Base-by-base conservation (phyloP, 1,140 invertebrate species). In the Wiebesia pumilae region DNA sequence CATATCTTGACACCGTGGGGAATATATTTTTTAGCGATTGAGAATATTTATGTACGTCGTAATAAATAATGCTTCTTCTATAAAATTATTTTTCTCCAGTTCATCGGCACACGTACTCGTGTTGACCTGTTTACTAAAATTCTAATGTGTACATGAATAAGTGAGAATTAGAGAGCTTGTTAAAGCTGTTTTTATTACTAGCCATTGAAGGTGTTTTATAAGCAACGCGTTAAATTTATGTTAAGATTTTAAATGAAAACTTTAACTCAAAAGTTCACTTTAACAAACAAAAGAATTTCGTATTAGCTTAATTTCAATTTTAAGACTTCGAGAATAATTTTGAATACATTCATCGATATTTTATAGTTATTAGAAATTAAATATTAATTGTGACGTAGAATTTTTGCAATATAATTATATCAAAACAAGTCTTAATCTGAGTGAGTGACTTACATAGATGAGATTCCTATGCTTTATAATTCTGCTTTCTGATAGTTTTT, bases 61-160 rank as follows among this genome's bases (percentile, higher is more conserved):
- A 27, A 71, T 80, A 80, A 85, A 85, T 80, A 85, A 80, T 58
- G 77, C 77, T n/a, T 80, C 71, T 67, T 40, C 12, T 9, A 33
- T 65, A 27, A 77, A 84, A 38, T 84, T 54, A 19, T 82, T 83
- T 81, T 75, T 58, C 27, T 58, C 33, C 9, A 7, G 71, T 43
- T 38, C n/a, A 6, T 30, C 0, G 27, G 4, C 21, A 21, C 43
- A 0, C 43, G 38, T 40, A 12, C 43, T 43, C 12, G 71, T 43
- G n/a, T 43, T 4, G 35, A 43, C n/a, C 19, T 75, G 40, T 27
- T 40, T 75, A 40, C 27, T 14, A 14, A 4, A 43, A 16, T 9
- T 16, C 14, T 30, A 43, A 47, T n/a, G 43, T 51, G 21, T 78
- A 14, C 0, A 2, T 51, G 6, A 43, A 78, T 35, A 62, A 62